phyloP scores from a whole-genome alignment of 2,797 vertebrate genomes.

The Otolemur crassicaudatus region DNA sequence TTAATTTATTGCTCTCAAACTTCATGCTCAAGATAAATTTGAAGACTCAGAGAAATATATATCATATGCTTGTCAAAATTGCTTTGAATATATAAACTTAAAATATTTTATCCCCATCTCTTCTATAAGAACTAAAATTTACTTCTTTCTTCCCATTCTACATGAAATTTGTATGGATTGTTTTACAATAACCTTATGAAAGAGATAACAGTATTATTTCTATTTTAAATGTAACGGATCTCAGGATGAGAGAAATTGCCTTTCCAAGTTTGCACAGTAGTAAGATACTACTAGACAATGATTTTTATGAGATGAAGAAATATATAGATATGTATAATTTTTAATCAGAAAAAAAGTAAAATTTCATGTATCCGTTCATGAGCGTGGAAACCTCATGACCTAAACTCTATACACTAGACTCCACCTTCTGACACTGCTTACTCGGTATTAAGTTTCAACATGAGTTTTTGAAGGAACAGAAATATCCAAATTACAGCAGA shows the following conservation, averaged over 20 bases:
- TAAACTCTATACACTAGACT: too few relatives aligned
- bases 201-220: background rate
- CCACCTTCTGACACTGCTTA: too few relatives aligned
- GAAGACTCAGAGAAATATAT: background rate
- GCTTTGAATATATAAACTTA: background rate
- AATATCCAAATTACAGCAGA: too few relatives aligned
- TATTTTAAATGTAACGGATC: background rate
- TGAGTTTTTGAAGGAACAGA: too few relatives aligned
- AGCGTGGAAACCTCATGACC: too few relatives aligned
- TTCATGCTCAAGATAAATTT: background rate
- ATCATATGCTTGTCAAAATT: background rate
- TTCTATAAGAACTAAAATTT: background rate
- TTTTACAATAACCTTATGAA: background rate
- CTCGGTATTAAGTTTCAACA: too few relatives aligned
- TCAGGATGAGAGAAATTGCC: background rate
- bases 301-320: too few relatives aligned
- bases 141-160: background rate
- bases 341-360: too few relatives aligned
- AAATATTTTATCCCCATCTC: background rate
- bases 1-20: background rate
- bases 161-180: background rate
- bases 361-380: too few relatives aligned
- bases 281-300: background rate
- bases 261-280: background rate
- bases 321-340: too few relatives aligned